Evolutionary conservation across 2,888 invertebrate genomes (phyloP), one percentile per base, ranked within the genome.

Genomic region (Conus canariensis): DNA sequence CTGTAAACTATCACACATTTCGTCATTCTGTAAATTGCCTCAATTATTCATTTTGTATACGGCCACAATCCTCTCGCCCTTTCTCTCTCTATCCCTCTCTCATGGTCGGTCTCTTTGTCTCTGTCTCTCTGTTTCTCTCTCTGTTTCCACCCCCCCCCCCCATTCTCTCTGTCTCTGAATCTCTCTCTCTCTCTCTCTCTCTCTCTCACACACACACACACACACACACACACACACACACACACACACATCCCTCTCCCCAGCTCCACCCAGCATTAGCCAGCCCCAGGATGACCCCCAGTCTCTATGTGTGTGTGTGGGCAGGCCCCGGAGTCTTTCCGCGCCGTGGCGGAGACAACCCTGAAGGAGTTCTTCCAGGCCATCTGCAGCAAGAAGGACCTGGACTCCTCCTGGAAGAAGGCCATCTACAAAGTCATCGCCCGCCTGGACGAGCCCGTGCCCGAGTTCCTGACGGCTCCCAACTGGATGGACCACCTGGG

Each of bases 371-470:
- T 99, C 97, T 99, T 98, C 98, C 98, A 98, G 97, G 98, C 99
- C 94, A 98, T 99, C 96, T 98, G 98, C 96, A 98, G 98, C 95
- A 99, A 98, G 94, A 99, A 99, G 97, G 99, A 99, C 97, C 88
- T 94, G 12, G 99, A 99, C 96, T 99, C 99, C 97, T 99, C 99
- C 96, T 99, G 99, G 99, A 99, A 99, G 97, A 99, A 99, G 97
- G 98, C 99, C 95, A 99, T 99, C 97, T 99, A 99, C 97, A 99
- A 99, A 96, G 98, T 99, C 96, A 99, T 99, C 97, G 99, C 99
- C 95, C 98, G 99, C 96, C 97, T 99, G 97, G 99, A 99, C 97
- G 99, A 99, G 97, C 98, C 98, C 93, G 98, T 99, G 95, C 99
- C 99, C 94, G 99, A 99, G 96, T 99, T 99, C 97, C 99, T 99